phyloP scores from a whole-genome alignment of 2,113 vertebrate species.

The Irena cyanogastra region DNA sequence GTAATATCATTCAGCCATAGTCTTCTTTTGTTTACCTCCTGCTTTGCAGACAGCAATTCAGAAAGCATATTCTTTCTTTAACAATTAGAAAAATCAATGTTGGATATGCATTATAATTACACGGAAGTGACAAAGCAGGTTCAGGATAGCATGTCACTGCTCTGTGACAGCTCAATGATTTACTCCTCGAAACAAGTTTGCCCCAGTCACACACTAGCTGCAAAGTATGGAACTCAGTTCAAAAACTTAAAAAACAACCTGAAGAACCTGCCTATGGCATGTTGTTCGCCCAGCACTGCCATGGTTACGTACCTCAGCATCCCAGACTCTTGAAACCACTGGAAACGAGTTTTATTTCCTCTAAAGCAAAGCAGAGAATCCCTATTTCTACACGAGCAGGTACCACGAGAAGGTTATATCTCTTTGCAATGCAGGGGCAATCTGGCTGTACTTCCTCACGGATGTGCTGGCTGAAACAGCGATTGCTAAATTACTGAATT shows the following conservation, averaged over 20 bases:
- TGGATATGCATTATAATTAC: not conserved
- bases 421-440: not conserved
- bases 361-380: not conserved
- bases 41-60: not conserved
- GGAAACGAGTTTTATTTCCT: not conserved
- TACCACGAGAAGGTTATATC: not conserved
- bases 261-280: not conserved
- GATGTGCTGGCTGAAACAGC: not conserved
- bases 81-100: not conserved
- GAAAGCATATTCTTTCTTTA: not conserved
- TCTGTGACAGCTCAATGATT: not conserved
- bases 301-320: not conserved
- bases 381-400: not conserved
- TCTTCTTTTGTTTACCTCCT: not conserved
- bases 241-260: not conserved
- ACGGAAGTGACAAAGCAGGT: not conserved
- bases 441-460: not conserved
- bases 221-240: not conserved
- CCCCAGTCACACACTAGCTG: not conserved
- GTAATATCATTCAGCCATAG: not conserved
- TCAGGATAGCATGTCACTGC: not conserved
- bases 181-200: not conserved
- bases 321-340: accelerated
- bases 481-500: not conserved
- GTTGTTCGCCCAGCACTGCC: not conserved